phyloP scores from a whole-genome alignment of 2,113 vertebrate genomes.

The Labeo rohita region DNA sequence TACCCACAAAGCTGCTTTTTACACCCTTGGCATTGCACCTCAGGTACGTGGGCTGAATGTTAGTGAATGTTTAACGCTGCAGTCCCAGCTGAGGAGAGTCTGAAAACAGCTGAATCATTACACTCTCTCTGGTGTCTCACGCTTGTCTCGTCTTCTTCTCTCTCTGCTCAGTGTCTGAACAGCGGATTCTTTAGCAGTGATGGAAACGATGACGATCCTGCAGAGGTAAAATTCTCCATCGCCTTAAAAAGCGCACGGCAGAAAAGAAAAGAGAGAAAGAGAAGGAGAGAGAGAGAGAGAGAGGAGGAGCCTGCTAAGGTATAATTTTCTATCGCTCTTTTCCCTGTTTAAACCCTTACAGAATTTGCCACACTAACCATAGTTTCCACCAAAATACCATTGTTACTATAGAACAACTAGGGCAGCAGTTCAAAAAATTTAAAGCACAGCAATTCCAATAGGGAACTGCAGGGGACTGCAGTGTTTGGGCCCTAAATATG shows the following conservation, averaged over 20 bases:
- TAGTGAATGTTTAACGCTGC: slow-evolving; percentile 8
- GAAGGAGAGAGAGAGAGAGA: slow-evolving; percentile 48
- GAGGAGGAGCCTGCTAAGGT: slow-evolving; percentile 58
- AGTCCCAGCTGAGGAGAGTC: slow-evolving; percentile 15
- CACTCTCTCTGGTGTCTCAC: slow-evolving; percentile 60
- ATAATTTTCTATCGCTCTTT: slow-evolving; percentile 21
- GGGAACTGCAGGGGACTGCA: too few species aligned
- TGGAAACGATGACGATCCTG: slow-evolving; percentile 97
- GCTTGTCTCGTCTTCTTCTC: slow-evolving; percentile 80
- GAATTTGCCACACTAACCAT: background rate
- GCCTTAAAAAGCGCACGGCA: slow-evolving; percentile 74
- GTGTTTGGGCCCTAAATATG: background rate
- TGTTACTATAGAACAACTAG: background rate
- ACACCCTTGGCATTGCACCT: slow-evolving; percentile 31
- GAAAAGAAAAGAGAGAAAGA: slow-evolving; percentile 50
- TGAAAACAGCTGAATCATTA: slow-evolving; percentile 38
- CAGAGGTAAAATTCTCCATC: slow-evolving; percentile 95
- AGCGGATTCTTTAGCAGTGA: slow-evolving; percentile 98
- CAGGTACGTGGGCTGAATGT: slow-evolving; percentile 27
- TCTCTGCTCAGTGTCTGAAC: slow-evolving; percentile 90
- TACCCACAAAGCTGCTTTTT: slow-evolving; percentile 25
- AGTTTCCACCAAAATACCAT: background rate
- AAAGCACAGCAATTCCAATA: background rate
- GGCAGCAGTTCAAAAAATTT: background rate
- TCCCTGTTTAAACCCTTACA: slow-evolving; percentile 1